Percentiles rank a stretch among this genome's conserved stretches.
These are phyloP conservation scores for Apodemus sylvaticus DNA, from an alignment of 2,113 vertebrate species.

Conservation along the genomic window DNA sequence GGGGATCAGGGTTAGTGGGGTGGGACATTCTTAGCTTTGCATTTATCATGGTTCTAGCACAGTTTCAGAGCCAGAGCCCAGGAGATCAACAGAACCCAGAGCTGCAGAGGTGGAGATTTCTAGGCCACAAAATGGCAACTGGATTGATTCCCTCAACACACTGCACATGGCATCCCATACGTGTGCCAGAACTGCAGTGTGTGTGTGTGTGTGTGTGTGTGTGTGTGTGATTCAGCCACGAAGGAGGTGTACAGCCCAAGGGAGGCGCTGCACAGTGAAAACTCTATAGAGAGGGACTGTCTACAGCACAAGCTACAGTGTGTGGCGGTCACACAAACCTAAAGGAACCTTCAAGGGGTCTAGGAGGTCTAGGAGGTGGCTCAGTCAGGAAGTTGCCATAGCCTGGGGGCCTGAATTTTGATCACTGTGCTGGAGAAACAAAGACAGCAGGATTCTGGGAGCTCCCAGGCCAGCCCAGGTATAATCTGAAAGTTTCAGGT, in stretches of 20 bases:
- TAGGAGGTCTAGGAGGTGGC: not conserved
- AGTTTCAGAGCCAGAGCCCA: not conserved
- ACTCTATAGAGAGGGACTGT: not conserved
- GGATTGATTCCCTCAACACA: not conserved
- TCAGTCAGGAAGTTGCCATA: not conserved
- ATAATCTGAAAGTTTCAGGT: not conserved
- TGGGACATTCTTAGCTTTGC: not conserved
- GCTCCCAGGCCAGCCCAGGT: not conserved
- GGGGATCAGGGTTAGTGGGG: not conserved
- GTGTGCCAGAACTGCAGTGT: not conserved
- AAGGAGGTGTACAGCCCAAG: not conserved
- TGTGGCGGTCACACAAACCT: not conserved
- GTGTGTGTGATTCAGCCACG: not conserved
- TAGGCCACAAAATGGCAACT: not conserved
- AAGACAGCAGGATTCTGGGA: not conserved
- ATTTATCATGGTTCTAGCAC: no score
- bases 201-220: no score
- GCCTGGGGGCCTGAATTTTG: not conserved
- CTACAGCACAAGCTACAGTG: not conserved
- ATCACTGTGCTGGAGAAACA: not conserved
- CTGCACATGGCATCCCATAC: not conserved
- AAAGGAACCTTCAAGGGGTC: not conserved
- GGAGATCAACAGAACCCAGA: not conserved
- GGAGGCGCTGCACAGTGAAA: not conserved
- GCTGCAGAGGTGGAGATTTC: no score